Evolutionary conservation across 2,797 vertebrate genomes (phyloP).

Genomic region (Chaenodraco wilsoni): DNA sequence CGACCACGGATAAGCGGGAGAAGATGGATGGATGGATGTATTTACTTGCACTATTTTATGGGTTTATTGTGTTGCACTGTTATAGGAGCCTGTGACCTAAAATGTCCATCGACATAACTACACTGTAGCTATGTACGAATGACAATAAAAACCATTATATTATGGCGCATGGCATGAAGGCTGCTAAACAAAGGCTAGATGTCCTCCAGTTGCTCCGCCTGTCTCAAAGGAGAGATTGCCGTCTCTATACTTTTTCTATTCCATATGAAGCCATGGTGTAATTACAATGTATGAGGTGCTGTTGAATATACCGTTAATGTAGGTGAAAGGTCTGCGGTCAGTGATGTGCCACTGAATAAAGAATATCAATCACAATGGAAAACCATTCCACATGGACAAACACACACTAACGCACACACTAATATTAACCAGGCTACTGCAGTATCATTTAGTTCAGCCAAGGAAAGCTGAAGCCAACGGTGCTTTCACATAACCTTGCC

Average conservation of each 20-base stretch:
- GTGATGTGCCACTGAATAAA: conserved; percentile 11
- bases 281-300: conserved; percentile 39
- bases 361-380: conserved; percentile 41
- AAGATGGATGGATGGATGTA: too few relatives aligned
- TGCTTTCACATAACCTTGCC: conserved; percentile 65
- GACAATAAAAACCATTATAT: conserved; percentile 15
- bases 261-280: neutral
- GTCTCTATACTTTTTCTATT: conserved; percentile 22
- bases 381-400: conserved; percentile 30
- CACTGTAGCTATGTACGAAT: too few relatives aligned
- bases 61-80: too few relatives aligned
- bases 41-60: too few relatives aligned
- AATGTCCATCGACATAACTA: too few relatives aligned
- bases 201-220: conserved; percentile 33
- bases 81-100: too few relatives aligned
- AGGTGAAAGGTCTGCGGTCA: conserved; percentile 49
- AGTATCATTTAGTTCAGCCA: conserved; percentile 36
- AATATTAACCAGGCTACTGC: conserved; percentile 5
- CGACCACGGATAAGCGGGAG: too few relatives aligned
- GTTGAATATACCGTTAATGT: conserved; percentile 50
- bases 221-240: conserved; percentile 22
- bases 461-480: conserved; percentile 39
- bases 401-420: neutral
- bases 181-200: neutral
- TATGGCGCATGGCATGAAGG: neutral